Conservation (phyloP, 2,797 vertebrate species). For the Eptatretus atami region DNA sequence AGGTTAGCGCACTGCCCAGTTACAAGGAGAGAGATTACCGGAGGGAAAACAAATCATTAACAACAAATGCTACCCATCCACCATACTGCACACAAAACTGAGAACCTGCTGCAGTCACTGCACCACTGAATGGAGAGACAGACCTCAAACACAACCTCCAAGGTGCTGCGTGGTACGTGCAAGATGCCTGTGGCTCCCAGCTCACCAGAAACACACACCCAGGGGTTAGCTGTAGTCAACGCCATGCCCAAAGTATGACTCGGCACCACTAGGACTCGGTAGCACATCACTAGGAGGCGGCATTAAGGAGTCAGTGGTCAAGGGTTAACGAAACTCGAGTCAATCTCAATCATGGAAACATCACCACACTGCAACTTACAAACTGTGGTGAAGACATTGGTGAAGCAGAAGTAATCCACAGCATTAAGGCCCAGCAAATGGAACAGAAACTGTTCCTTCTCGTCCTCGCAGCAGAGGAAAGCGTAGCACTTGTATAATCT, state of each 20-base stretch:
- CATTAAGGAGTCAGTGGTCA: neutral
- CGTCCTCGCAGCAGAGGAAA: constrained; percentile 82
- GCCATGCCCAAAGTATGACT: constrained; percentile 88
- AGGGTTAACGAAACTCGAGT: neutral
- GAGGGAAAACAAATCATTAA: no score
- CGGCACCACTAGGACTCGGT: constrained; percentile 62
- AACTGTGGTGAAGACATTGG: constrained; percentile 72
- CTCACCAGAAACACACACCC: constrained; percentile 79
- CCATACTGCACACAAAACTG: no score
- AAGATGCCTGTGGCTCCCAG: constrained; percentile 59
- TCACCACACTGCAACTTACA: constrained; percentile 23
- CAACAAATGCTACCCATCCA: neutral
- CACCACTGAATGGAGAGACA: constrained; percentile 10
- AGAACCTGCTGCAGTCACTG: no score
- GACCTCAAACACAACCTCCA: constrained; percentile 89
- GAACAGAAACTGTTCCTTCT: constrained; percentile 80
- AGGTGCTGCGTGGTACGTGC: constrained; percentile 66
- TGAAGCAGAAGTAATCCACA: constrained; percentile 96
- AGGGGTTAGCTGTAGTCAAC: constrained; percentile 70
- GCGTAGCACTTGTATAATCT: constrained; percentile 77
- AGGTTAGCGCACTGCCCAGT: constrained; percentile 60
- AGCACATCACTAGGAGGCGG: constrained; percentile 38
- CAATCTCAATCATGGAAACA: neutral
- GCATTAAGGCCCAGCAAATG: constrained; percentile 84
- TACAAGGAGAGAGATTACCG: constrained; percentile 8